Evolutionary conservation across 2,797 vertebrate genomes (phyloP).

Genomic region (Sphenopsis melanotis): DNA sequence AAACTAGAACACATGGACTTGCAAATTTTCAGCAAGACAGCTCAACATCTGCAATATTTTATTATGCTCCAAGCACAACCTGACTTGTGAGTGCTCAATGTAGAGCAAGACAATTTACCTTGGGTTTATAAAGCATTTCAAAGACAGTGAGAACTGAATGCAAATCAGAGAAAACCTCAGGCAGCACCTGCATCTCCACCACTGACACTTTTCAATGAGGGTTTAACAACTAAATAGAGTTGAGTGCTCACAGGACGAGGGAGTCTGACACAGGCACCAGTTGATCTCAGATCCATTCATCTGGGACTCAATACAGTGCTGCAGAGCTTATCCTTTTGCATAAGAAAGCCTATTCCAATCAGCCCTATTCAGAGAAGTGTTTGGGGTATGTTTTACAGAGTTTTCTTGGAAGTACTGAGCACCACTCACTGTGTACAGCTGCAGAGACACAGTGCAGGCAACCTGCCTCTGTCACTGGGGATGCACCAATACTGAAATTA

Average conservation of each 20-base stretch:
- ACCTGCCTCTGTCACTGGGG: not conserved
- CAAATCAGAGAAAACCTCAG: not conserved
- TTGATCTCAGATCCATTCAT: not conserved
- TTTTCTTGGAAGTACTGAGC: not conserved
- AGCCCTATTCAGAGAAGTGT: not conserved
- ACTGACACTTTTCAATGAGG: not conserved
- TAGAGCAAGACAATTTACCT: not conserved
- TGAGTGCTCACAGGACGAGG: not conserved
- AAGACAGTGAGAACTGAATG: not conserved
- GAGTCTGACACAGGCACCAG: not conserved
- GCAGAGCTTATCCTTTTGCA: constrained; percentile 16
- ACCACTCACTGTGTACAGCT: not conserved
- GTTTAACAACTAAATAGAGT: not conserved
- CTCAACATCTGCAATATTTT: not conserved
- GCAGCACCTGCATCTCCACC: constrained; percentile 41
- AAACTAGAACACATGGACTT: not conserved
- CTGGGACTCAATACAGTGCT: not conserved
- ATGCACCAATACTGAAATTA: not conserved
- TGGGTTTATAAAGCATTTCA: not conserved
- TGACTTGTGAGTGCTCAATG: not conserved
- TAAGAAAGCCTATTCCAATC: constrained; percentile 29
- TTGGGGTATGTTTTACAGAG: not conserved
- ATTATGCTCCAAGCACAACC: not conserved
- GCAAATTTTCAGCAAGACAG: not conserved
- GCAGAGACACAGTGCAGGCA: not conserved